Conservation (phyloP, 1,140 invertebrate species). For the Sinonovacula constricta region DNA sequence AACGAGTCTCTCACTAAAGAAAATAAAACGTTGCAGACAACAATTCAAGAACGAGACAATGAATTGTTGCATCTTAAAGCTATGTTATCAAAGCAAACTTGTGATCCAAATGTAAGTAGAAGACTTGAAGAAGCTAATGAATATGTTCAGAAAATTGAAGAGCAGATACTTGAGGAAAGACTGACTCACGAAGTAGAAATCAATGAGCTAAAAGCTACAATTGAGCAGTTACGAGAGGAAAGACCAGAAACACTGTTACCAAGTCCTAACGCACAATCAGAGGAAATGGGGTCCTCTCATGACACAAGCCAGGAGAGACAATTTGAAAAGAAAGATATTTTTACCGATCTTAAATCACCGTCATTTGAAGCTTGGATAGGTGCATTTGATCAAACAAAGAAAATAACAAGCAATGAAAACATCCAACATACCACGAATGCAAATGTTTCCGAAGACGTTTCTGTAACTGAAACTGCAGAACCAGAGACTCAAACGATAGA, state of each 20-base stretch:
- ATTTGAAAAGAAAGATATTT: neutral
- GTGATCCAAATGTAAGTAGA: too few species aligned
- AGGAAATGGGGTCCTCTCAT: too few species aligned
- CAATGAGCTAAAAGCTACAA: constrained; percentile 21
- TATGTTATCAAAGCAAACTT: too few species aligned
- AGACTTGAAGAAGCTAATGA: constrained; percentile 3
- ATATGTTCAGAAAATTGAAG: constrained; percentile 26
- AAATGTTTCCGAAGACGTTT: neutral
- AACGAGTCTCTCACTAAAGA: too few species aligned
- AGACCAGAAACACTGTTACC: too few species aligned
- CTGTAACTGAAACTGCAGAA: neutral
- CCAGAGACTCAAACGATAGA: neutral
- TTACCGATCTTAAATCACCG: neutral
- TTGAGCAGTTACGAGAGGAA: too few species aligned
- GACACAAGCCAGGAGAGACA: neutral
- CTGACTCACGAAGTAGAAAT: constrained; percentile 44
- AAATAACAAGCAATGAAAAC: too few species aligned
- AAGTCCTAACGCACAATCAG: too few species aligned
- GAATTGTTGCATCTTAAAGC: too few species aligned
- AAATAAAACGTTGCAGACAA: too few species aligned
- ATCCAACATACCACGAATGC: too few species aligned
- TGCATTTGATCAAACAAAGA: constrained; percentile 1
- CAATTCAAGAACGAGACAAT: too few species aligned
- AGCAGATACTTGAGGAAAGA: constrained; percentile 34
- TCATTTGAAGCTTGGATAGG: constrained; percentile 11